Evolutionary conservation across 2,113 vertebrate species (phyloP), one percentile per base, ranked within the genome.

Genomic region (Chloroceryle aenea): DNA sequence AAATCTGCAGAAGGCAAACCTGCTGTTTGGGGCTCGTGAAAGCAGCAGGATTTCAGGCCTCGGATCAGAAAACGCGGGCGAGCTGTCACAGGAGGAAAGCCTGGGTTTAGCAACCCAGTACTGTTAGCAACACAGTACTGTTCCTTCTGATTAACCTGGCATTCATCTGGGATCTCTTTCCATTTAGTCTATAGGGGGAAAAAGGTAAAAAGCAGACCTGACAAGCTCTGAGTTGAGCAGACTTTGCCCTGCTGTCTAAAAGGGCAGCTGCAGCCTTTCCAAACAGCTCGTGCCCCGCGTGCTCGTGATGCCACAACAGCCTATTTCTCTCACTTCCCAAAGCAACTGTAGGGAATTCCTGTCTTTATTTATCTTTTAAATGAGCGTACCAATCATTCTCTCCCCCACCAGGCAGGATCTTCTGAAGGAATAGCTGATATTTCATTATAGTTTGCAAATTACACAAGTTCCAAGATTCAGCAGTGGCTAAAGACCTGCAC

Each of bases 81-180:
- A 87, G 85, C 52, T 43, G 62, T 67, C 96, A 91, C 67, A 52
- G 59, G 38, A 19, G 56, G 56, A 89, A 91, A 90, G 43, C 9
- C 87, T 94, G 80, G 79, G 45, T 96, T 83, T 52, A 95, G 83
- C 81, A 92, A 84, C 12, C 40, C 20, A 34, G 43, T 71, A n/a
- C n/a, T n/a, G n/a, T n/a, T n/a, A n/a, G n/a, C 45, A 78, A 55
- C 75, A 53, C 38, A 40, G 85, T 64, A 10, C 75, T 75, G 69
- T 30, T 67, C 62, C 67, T 10, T 58, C 30, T 67, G 73, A 80
- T 92, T 38, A 86, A 9, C 67, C 2, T 4, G 47, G 64, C 64
- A 27, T 80, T 94, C 45, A 73, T 69, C 84, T 92, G 66, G 50
- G 82, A 21, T 74, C 83, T 92, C 90, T 80, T 79, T 50, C 84